Evolutionary conservation across 2,113 vertebrate genomes (phyloP), one percentile per base, ranked within the genome.

Genomic region (Aspidoscelis tigris): DNA sequence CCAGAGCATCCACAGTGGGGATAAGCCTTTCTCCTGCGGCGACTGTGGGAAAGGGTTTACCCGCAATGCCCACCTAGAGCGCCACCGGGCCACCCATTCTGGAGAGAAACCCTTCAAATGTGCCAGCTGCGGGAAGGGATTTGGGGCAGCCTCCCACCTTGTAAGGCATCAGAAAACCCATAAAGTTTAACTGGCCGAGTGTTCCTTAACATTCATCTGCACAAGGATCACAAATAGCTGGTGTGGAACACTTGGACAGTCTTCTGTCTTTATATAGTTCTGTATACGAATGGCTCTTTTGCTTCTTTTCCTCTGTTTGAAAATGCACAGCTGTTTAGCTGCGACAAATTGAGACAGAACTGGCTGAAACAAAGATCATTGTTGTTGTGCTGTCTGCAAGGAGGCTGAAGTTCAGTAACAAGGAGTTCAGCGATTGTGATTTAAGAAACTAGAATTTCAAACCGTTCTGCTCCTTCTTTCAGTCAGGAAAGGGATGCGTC

Each of bases 91-190:
- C 76, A 78, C 41, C 0, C 65, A 80, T 41, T 65, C 22, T 0
- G 77, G 78, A 22, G 44, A 86, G 66, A 76, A 84, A 21, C 68
- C 76, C 20, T 83, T 80, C 80, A 68, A 47, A 33, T 83, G 73
- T 9, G 77, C 76, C 76, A 22, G 41, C 53, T 83, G 86, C 26
- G 61, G 61, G 1, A 64, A 78, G 53, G 70, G 81, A 12, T 79
- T 82, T 44, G 82, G 82, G 77, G 76, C 77, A 41, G 83, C 83
- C n/a, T 85, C 83, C 44, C 83, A 85, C 43, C 83, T 85, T 24
- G 77, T 85, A 66, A 79, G 83, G 26, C 83, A 85, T 70, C 83
- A 85, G 69, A 73, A 61, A 53, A 85, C 83, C 70, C 83, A 85
- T 65, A 85, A 85, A 50, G 83, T 85, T 79, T 85, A 85, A 33